These are phyloP conservation scores for Silurus lanzhouensis DNA, from an alignment of 2,797 vertebrate species.

Conservation along the genomic window DNA sequence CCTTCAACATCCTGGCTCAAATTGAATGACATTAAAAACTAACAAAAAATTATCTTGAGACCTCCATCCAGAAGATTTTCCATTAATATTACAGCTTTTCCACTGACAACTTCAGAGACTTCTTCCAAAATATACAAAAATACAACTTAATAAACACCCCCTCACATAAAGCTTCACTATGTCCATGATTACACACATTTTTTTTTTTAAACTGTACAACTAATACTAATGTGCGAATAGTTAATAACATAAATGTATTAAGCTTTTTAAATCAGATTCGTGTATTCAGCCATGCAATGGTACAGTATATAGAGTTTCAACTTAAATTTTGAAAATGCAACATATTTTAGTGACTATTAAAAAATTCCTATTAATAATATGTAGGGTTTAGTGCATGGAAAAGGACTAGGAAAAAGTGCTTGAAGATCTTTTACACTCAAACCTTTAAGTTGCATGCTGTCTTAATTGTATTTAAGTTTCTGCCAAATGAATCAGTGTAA, in stretches of 20 bases:
- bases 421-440: background rate
- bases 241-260: background rate
- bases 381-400: background rate
- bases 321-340: background rate
- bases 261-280: background rate
- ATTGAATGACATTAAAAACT: background rate
- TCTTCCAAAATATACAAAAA: background rate
- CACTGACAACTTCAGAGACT: background rate
- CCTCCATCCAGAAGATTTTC: background rate
- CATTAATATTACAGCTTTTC: background rate
- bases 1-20: background rate
- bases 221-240: background rate
- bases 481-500: background rate
- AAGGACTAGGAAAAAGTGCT: background rate
- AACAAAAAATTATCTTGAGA: background rate
- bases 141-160: background rate
- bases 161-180: background rate
- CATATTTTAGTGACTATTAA: background rate
- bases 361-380: background rate
- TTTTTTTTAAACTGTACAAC: background rate
- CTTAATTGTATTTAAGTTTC: background rate
- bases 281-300: background rate
- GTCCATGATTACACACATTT: background rate
- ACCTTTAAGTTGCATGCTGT: background rate
- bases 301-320: background rate